phyloP scores from a whole-genome alignment of 2,888 invertebrate species.

The Platynereis dumerilii region DNA sequence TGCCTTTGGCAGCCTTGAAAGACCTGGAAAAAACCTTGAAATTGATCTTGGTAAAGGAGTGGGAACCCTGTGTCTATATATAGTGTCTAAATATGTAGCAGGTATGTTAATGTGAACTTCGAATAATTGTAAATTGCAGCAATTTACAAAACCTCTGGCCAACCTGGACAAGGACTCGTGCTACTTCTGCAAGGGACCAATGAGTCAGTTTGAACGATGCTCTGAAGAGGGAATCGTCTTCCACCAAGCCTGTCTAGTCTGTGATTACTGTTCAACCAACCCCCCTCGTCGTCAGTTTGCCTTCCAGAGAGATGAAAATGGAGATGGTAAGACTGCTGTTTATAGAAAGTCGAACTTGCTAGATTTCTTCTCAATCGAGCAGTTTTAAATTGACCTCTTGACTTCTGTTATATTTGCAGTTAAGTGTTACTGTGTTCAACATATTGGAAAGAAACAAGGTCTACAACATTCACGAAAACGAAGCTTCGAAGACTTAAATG shows the following conservation, averaged over 20 bases:
- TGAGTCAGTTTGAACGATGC: conserved; percentile 91
- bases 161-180: conserved; percentile 64
- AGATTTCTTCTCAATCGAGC: too few species aligned
- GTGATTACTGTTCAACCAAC: conserved; percentile 87
- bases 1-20: too few species aligned
- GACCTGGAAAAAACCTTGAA: too few species aligned
- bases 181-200: conserved; percentile 88
- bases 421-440: conserved; percentile 74
- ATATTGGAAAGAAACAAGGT: conserved; percentile 53
- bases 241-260: conserved; percentile 87
- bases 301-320: conserved; percentile 67
- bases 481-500: conserved; percentile 33
- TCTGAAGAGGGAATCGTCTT: conserved; percentile 88
- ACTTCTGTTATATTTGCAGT: too few species aligned
- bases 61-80: too few species aligned
- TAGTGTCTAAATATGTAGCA: too few species aligned
- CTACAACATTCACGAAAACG: conserved; percentile 39
- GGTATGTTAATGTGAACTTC: too few species aligned
- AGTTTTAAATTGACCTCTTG: too few species aligned
- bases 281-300: conserved; percentile 81
- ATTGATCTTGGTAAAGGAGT: too few species aligned
- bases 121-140: too few species aligned
- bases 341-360: too few species aligned
- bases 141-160: conserved; percentile 19
- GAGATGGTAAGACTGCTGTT: conserved; percentile 46